Evolutionary conservation across 1,140 invertebrate species (phyloP).

Genomic region (Chionoecetes opilio): DNA sequence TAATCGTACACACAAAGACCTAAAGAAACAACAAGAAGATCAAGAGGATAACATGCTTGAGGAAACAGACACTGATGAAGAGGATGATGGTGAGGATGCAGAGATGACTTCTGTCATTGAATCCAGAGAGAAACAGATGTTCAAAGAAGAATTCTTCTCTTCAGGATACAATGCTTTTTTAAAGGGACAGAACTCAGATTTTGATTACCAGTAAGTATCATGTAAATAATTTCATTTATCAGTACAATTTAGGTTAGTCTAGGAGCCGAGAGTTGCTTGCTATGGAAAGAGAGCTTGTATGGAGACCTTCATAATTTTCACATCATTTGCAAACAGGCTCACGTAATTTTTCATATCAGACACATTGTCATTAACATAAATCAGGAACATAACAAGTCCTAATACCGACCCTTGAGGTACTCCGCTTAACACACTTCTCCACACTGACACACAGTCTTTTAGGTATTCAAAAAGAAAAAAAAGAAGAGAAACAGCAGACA

Average conservation of each 20-base stretch:
- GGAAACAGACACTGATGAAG: slow-evolving; percentile 46
- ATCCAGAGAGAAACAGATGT: slow-evolving; percentile 52
- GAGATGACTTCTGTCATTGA: slow-evolving; percentile 18
- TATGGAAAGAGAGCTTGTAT: no score
- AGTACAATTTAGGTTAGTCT: background rate
- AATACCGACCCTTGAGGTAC: no score
- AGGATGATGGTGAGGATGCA: background rate
- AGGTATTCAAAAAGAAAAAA: no score
- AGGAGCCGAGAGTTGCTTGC: no score
- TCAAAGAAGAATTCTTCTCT: slow-evolving; percentile 66
- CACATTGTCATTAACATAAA: no score
- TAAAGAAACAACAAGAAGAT: slow-evolving; percentile 59
- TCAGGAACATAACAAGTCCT: no score
- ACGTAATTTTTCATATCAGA: no score
- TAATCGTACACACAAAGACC: slow-evolving; percentile 22
- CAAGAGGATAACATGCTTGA: slow-evolving; percentile 61
- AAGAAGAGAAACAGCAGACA: no score
- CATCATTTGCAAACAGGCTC: no score
- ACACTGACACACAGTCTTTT: no score
- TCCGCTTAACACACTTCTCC: no score
- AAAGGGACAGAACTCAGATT: slow-evolving; percentile 50
- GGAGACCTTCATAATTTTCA: no score
- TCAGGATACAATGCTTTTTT: slow-evolving; percentile 45
- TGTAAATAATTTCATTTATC: background rate
- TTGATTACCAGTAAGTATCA: slow-evolving; percentile 58